Percentiles rank a stretch among this genome's conserved stretches.
Conservation (phyloP, 2,113 vertebrate species). For the Arothron firmamentum region DNA sequence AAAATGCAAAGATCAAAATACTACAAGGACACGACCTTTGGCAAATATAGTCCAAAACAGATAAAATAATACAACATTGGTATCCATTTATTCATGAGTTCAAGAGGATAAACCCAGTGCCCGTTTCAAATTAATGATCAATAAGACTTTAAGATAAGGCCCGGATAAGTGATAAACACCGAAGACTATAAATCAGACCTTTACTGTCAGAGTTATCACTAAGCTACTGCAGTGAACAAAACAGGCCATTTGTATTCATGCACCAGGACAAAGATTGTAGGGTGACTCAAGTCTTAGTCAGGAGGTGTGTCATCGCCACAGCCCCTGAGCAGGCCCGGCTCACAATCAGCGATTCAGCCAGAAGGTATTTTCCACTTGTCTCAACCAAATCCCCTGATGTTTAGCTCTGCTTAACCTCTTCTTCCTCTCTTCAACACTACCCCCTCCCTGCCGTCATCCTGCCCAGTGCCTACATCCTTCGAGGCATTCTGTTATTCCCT, state of each 20-base stretch:
- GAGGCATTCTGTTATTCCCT: conserved; percentile 54
- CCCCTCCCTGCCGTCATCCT: conserved; percentile 32
- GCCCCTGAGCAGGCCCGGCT: conserved; percentile 20
- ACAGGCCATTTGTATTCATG: conserved; percentile 16
- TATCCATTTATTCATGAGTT: neutral
- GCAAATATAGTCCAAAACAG: conserved; percentile 5
- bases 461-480: conserved; percentile 34
- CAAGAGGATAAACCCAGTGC: conserved; percentile 4
- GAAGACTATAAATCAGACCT: conserved; percentile 29
- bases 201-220: conserved; percentile 27
- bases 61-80: neutral
- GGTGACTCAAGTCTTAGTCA: conserved; percentile 52
- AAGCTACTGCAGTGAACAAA: conserved; percentile 27
- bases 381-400: conserved; percentile 35
- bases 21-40: conserved; percentile 15
- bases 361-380: conserved; percentile 51
- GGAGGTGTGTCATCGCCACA: conserved; percentile 53
- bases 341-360: conserved; percentile 43
- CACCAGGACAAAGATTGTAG: conserved; percentile 37
- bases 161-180: conserved; percentile 27
- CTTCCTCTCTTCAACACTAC: conserved; percentile 37
- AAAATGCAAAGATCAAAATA: neutral
- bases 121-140: conserved; percentile 56
- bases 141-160: conserved; percentile 36
- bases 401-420: conserved; percentile 44